phyloP scores from a whole-genome alignment of 2,113 vertebrate species.

The Athene cunicularia region DNA sequence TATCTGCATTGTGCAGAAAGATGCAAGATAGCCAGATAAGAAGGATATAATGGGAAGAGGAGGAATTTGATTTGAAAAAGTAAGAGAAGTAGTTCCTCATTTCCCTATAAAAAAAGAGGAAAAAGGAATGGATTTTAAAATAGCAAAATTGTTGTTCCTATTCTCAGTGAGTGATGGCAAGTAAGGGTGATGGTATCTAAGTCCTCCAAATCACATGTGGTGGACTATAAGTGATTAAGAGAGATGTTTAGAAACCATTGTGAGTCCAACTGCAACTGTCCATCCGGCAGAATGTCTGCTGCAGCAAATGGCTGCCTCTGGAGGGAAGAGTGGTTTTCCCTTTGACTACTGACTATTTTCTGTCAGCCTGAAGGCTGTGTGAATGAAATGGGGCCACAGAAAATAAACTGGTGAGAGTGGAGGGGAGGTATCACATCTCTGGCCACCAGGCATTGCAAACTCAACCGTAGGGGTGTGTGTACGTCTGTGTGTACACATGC shows the following conservation, averaged over 20 bases:
- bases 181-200: background rate
- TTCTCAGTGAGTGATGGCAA: background rate
- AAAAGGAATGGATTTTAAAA: background rate
- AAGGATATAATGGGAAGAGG: background rate
- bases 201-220: background rate
- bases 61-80: background rate
- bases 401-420: rapidly evolving
- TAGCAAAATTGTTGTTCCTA: background rate
- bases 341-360: rapidly evolving
- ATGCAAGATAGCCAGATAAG: background rate
- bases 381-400: background rate
- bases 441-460: background rate
- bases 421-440: rapidly evolving
- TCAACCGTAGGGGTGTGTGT: background rate
- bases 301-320: background rate
- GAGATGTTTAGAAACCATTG: background rate
- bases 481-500: rapidly evolving
- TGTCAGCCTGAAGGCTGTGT: rapidly evolving
- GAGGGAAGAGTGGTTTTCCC: rapidly evolving
- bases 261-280: background rate
- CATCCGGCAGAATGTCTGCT: rapidly evolving
- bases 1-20: background rate
- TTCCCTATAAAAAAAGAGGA: background rate
- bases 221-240: background rate
- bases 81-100: background rate